A percentile compares a stretch with the other conserved stretches of the same genome.
Conservation (phyloP, 2,797 vertebrate genomes). For the Urocyon cinereoargenteus region DNA sequence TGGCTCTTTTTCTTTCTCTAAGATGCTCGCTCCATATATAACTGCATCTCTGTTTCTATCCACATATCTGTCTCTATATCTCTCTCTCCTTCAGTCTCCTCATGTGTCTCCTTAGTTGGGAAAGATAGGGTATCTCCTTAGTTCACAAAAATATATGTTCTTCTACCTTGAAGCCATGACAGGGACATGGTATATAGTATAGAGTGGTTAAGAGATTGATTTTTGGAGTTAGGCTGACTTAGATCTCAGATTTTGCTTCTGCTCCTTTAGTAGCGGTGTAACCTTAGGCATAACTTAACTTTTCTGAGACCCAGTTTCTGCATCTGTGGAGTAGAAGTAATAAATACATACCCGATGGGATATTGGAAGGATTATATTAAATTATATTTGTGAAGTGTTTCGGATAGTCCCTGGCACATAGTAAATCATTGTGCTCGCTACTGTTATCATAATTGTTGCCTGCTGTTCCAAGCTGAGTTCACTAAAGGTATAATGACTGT, state of each 20-base stretch:
- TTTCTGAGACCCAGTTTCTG: background rate
- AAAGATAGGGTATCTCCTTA: background rate
- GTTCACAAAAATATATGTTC: background rate
- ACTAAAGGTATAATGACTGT: background rate
- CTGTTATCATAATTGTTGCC: background rate
- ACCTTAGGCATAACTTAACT: background rate
- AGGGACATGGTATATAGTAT: background rate
- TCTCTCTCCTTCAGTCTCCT: background rate
- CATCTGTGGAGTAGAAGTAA: background rate
- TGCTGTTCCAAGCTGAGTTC: background rate
- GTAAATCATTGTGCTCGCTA: background rate
- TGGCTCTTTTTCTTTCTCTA: background rate
- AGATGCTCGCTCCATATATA: background rate
- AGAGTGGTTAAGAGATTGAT: background rate
- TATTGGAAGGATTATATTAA: background rate
- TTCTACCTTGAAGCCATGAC: background rate
- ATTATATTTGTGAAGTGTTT: background rate
- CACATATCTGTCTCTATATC: background rate
- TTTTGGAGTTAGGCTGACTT: slow-evolving; percentile 24
- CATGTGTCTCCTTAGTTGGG: background rate
- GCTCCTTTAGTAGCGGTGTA: background rate
- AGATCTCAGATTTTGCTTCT: background rate
- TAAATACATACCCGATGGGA: background rate
- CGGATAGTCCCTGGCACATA: background rate
- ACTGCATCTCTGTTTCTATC: background rate